Conservation (phyloP, 2,797 vertebrate species). For the Carcharodon carcharias region DNA sequence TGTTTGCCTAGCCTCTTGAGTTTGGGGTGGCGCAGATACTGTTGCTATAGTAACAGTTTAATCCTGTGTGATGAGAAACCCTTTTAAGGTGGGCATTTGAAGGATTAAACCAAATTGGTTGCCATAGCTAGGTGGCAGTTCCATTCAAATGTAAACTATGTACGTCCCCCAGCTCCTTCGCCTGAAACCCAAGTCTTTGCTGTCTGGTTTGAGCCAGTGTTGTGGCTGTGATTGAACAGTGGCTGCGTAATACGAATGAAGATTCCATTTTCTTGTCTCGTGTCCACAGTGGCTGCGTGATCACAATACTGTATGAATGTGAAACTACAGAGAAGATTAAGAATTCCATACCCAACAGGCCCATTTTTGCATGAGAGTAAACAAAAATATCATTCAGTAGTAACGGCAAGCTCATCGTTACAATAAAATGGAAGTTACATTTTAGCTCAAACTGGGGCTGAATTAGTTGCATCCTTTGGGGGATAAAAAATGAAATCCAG, state of each 20-base stretch:
- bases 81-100: conserved; percentile 14
- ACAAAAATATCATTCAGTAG: neutral
- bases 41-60: neutral
- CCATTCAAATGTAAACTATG: conserved; percentile 19
- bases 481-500: neutral
- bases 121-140: neutral
- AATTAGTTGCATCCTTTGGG: neutral
- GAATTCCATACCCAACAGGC: neutral
- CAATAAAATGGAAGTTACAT: neutral
- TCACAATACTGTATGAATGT: neutral
- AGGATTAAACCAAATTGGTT: conserved; percentile 28
- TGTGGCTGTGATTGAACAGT: neutral
- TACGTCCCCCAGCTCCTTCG: too few relatives aligned
- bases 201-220: neutral
- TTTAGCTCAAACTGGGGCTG: neutral
- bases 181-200: neutral
- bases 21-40: conserved; percentile 6
- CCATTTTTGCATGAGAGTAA: neutral
- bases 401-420: neutral
- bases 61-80: conserved; percentile 4
- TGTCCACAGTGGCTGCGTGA: neutral
- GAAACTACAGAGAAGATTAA: neutral
- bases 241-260: neutral
- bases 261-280: neutral
- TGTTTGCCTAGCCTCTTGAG: neutral